Evolutionary conservation across 2,797 vertebrate species (phyloP).

Genomic region (Apogon talboti): DNA sequence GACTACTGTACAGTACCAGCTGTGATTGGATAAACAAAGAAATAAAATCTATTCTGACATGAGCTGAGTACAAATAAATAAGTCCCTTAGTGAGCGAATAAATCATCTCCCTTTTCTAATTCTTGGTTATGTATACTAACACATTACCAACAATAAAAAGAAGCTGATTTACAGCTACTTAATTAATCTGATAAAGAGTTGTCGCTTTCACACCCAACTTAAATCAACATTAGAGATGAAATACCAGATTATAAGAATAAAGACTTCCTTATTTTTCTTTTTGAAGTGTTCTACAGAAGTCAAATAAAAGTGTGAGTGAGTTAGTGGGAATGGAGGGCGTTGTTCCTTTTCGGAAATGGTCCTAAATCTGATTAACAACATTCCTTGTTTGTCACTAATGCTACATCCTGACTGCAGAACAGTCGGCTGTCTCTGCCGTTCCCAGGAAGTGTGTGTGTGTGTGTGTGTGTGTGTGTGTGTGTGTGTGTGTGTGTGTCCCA

Average conservation of each 20-base stretch:
- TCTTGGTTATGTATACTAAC: too few species aligned
- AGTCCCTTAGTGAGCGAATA: too few species aligned
- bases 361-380: constrained; percentile 79
- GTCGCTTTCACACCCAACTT: constrained; percentile 24
- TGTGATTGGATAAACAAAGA: too few species aligned
- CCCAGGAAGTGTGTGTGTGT: constrained; percentile 45
- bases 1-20: too few species aligned
- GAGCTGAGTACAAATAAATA: too few species aligned
- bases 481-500: constrained; percentile 17
- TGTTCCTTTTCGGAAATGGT: constrained; percentile 66
- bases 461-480: too few species aligned
- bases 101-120: too few species aligned
- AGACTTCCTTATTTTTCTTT: constrained; percentile 59
- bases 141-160: too few species aligned
- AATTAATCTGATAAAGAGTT: constrained; percentile 5
- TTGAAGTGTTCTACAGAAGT: constrained; percentile 56
- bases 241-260: constrained; percentile 34
- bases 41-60: too few species aligned
- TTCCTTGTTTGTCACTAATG: constrained; percentile 80
- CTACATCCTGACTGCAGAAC: constrained; percentile 76
- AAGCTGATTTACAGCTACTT: too few species aligned
- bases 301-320: constrained; percentile 42
- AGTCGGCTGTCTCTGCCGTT: constrained; percentile 67
- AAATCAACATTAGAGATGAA: constrained; percentile 47
- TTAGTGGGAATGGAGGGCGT: constrained; percentile 1